These are phyloP conservation scores for Hedychridium roseum DNA, from an alignment of 2,888 invertebrate genomes.

Conservation along the genomic window DNA sequence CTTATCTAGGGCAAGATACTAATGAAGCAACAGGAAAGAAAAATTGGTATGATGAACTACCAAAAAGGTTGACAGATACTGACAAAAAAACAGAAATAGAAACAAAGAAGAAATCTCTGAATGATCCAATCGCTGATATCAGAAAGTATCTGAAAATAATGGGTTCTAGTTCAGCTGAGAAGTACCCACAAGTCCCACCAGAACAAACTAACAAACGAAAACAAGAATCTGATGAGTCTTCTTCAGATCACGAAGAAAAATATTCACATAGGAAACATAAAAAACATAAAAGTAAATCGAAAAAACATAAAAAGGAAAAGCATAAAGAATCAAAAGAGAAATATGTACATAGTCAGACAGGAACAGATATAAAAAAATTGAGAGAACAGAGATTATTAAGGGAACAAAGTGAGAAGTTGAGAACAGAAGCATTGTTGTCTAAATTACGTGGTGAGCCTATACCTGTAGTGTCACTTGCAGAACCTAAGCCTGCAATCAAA, in stretches of 20 bases:
- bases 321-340: slow-evolving; percentile 9
- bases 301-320: slow-evolving; percentile 47
- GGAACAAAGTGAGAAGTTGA: slow-evolving; percentile 80
- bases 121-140: slow-evolving; percentile 80
- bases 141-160: slow-evolving; percentile 67
- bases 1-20: slow-evolving; percentile 93
- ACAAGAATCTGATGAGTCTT: slow-evolving; percentile 31
- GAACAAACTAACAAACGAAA: slow-evolving; percentile 49
- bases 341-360: slow-evolving; percentile 6
- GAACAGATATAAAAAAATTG: slow-evolving; percentile 70
- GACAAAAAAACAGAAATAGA: slow-evolving; percentile 71
- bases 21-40: slow-evolving; percentile 84
- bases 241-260: slow-evolving; percentile 36
- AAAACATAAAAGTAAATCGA: slow-evolving; percentile 49
- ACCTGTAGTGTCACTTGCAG: slow-evolving; percentile 45
- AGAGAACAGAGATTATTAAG: slow-evolving; percentile 81
- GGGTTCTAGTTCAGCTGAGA: slow-evolving; percentile 28
- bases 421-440: slow-evolving; percentile 76
- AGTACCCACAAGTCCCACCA: slow-evolving; percentile 21
- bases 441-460: slow-evolving; percentile 69
- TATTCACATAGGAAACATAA: slow-evolving; percentile 40
- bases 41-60: slow-evolving; percentile 88
- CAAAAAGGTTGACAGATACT: slow-evolving; percentile 67
- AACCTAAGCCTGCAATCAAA: slow-evolving; percentile 63
- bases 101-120: slow-evolving; percentile 71